Evolutionary conservation across 2,113 vertebrate genomes (phyloP).

Genomic region (Heloderma charlesbogerti): DNA sequence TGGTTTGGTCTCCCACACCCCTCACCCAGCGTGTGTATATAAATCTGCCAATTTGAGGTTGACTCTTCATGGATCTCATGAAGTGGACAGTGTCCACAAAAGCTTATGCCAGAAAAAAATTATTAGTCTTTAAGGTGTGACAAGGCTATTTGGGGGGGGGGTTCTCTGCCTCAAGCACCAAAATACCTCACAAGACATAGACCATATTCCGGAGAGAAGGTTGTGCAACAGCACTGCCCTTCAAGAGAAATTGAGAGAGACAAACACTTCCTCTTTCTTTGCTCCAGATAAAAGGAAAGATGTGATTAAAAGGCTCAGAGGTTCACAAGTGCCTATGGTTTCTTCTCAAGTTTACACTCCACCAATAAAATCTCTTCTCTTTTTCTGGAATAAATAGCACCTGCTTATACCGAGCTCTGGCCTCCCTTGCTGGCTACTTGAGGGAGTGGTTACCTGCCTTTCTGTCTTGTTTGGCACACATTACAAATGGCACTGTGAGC

Average conservation of each 20-base stretch:
- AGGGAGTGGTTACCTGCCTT: not conserved
- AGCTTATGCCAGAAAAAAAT: too few species aligned
- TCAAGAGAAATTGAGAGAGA: not conserved
- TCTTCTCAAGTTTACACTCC: not conserved
- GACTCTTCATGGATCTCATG: too few species aligned
- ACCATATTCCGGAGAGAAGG: not conserved
- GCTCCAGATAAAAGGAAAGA: not conserved
- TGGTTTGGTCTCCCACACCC: too few species aligned
- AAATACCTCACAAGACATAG: not conserved
- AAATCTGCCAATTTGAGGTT: too few species aligned
- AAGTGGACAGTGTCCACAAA: too few species aligned
- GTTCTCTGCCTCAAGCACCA: not conserved
- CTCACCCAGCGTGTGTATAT: too few species aligned
- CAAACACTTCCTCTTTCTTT: not conserved
- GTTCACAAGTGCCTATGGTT: not conserved
- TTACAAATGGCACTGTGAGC: not conserved
- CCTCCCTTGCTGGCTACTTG: not conserved
- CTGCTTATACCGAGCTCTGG: too few species aligned
- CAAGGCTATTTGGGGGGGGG: too few species aligned
- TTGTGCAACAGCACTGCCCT: not conserved
- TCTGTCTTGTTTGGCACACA: too few species aligned
- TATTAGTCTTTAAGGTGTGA: too few species aligned
- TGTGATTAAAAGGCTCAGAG: not conserved
- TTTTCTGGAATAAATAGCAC: not conserved
- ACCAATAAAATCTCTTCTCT: not conserved